These are phyloP conservation scores for Clarias magur DNA, from an alignment of 2,113 vertebrate genomes.

Conservation along the genomic window DNA sequence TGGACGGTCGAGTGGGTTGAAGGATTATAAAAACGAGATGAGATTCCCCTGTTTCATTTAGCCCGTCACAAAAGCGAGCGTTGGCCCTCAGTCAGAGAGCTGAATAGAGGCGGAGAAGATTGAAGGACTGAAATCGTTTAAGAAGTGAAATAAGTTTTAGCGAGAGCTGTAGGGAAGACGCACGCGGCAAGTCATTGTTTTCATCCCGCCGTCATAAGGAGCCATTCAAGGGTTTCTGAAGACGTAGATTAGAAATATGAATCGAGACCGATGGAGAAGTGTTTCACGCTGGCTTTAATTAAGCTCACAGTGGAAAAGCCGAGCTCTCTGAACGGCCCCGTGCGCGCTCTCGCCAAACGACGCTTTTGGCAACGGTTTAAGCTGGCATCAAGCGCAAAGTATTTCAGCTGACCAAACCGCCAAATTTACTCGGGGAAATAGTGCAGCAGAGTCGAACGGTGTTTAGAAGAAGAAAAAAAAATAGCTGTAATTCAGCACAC, in stretches of 20 bases:
- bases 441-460: not conserved
- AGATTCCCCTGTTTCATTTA: slow-evolving; percentile 78
- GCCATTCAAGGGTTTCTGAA: slow-evolving; percentile 72
- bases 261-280: slow-evolving; percentile 60
- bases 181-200: slow-evolving; percentile 76
- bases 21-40: slow-evolving; percentile 73
- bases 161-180: slow-evolving; percentile 45
- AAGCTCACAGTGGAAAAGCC: slow-evolving; percentile 52
- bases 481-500: too few relatives aligned
- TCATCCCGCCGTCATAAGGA: slow-evolving; percentile 68
- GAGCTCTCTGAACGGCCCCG: not conserved
- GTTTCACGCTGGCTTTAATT: slow-evolving; percentile 64
- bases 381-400: not conserved
- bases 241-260: slow-evolving; percentile 71
- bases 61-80: slow-evolving; percentile 69
- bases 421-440: not conserved
- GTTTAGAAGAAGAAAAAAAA: too few relatives aligned
- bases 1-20: slow-evolving; percentile 65
- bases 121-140: slow-evolving; percentile 73
- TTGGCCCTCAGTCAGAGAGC: slow-evolving; percentile 56
- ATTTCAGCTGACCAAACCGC: not conserved
- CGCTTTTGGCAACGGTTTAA: not conserved
- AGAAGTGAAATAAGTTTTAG: slow-evolving; percentile 70
- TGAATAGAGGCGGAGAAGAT: slow-evolving; percentile 68
- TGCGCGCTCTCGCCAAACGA: not conserved